Base-by-base conservation (phyloP, 2,888 invertebrate species). In the Cryptus armator region DNA sequence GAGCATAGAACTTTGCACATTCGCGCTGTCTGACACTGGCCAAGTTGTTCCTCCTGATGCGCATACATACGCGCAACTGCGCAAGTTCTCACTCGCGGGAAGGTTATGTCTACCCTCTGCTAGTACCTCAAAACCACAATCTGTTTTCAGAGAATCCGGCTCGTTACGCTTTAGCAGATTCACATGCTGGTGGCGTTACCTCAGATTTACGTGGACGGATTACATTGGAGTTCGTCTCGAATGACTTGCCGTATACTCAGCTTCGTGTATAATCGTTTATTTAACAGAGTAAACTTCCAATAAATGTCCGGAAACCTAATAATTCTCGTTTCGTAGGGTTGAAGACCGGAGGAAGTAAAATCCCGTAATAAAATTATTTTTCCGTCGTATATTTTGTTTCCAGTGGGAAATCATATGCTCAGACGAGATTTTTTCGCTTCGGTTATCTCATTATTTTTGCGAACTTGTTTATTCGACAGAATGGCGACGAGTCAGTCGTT, bases 1-100 rank as follows among this genome's bases (percentile, higher is more conserved):
- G 79, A 62, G 79, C 67, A 79, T 46, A 66, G 66, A 85, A 85
- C 83, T 85, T 85, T 80, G 79, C 62, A 64, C 59, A 80, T 83
- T 85, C 76, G 71, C 62, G 79, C 32, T 78, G 68, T 64, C 68
- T 53, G 72, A 71, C 74, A 16, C 59, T 76, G 48, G 71, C 51
- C 85, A 80, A 83, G 76, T 80, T 68, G 37, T 62, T 46, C 9
- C 66, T 46, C 6, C 66, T 51, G 64, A 72, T 32, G 51, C 70
- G 51, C 16, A 43, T 64, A 64, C 85, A 72, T 76, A 82, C 71
- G 79, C 62, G 75, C 79, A 29, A 51, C 70, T 46, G 67, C 66
- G 48, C 51, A 44, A 85, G 66, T 81, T 81, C 62, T 12, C 70
- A 59, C 70, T 70, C 37, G 37, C 37, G 37, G 7, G 37, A 37